Percentiles rank a stretch among this genome's conserved stretches.
These are phyloP conservation scores for Bos javanicus DNA, from an alignment of 2,113 vertebrate species.

Conservation along the genomic window DNA sequence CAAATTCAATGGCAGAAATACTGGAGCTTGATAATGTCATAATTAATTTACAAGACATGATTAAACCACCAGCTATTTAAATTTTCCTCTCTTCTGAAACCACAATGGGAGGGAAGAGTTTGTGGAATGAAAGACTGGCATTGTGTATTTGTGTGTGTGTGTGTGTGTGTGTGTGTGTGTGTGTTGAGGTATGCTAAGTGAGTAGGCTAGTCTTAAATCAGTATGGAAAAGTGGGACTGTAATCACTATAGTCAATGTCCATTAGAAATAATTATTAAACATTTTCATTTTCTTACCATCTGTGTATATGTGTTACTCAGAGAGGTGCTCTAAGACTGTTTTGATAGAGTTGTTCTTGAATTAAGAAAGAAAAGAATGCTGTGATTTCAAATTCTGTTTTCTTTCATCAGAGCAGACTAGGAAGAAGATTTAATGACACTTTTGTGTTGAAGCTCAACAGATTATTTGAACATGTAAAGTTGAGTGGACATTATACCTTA, in stretches of 20 bases:
- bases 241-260: neutral
- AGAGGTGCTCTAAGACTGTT: neutral
- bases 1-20: slow-evolving; percentile 56
- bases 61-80: slow-evolving; percentile 60
- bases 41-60: slow-evolving; percentile 73
- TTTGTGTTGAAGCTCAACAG: slow-evolving; percentile 60
- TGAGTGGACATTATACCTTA: slow-evolving; percentile 79
- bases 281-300: neutral
- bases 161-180: too few species aligned
- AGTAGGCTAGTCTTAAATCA: neutral
- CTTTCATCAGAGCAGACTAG: slow-evolving; percentile 57
- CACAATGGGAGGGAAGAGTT: neutral
- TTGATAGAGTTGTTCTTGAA: neutral
- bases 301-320: neutral
- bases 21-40: slow-evolving; percentile 57
- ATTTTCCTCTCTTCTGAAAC: slow-evolving; percentile 35
- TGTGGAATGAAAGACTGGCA: neutral
- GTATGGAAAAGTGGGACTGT: neutral
- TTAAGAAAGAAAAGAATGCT: slow-evolving; percentile 35
- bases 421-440: slow-evolving; percentile 62
- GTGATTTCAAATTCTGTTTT: slow-evolving; percentile 64
- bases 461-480: slow-evolving; percentile 70
- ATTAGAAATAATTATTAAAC: neutral
- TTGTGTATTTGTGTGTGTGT: neutral
- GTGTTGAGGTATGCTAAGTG: neutral